Evolutionary conservation across 2,797 vertebrate species (phyloP), one percentile per base, ranked within the genome.

Genomic region (Xenopus petersii): DNA sequence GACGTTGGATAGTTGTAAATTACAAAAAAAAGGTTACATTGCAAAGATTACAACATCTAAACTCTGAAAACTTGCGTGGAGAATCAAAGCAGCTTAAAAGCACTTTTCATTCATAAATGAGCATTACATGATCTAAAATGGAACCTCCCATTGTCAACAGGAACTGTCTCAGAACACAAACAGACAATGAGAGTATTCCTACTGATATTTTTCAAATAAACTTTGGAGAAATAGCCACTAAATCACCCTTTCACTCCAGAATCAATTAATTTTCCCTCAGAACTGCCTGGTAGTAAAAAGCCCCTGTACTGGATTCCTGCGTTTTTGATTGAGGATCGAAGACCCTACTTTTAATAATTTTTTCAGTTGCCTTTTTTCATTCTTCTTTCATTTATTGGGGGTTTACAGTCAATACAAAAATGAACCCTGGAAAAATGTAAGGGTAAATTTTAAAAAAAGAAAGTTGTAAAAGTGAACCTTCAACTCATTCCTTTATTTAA

Each of bases 11-110:
- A 89, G 93, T 95, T 92, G 92, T 93, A 90, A 89, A 92, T 93
- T 84, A 86, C 81, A 88, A 87, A 11, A 60, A 93, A 89, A 93
- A 89, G 90, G 87, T 87, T 91, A 93, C 95, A 94, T 86, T 91
- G 93, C 95, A 88, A 91, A 93, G 26, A 30, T 30, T 30, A 95
- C 94, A 95, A 94, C 95, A 95, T 94, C 96, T 94, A 42, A 92
- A 94, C 95, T 95, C 95, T 93, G 94, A 94, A 93, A 95, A 95
- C 94, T 92, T 88, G 91, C 93, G 91, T 93, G 95, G 97, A 94
- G 92, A 91, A 93, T 88, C 93, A 93, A 93, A 92, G 91, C 91
- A 89, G 91, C 90, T 92, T 85, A 88, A 87, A 87, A 88, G 91
- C 91, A 90, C 91, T 92, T 92, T 92, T 91, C 88, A 90, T 89